phyloP scores from a whole-genome alignment of 2,797 vertebrate genomes.

The Ciconia nigra region DNA sequence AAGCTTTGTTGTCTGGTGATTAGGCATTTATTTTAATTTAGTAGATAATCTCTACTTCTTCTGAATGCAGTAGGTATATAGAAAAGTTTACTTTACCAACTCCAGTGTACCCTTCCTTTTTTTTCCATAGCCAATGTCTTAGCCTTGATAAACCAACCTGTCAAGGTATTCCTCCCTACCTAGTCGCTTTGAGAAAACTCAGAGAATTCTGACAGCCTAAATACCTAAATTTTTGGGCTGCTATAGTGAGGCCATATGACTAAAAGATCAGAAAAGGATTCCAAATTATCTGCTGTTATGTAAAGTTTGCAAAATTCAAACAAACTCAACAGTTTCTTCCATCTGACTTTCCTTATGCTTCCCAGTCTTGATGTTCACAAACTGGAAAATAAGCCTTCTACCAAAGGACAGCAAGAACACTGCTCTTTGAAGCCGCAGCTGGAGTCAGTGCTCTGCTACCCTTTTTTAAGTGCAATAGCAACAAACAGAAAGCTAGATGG shows the following conservation, averaged over 20 bases:
- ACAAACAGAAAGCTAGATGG: slow-evolving; percentile 46
- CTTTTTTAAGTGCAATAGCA: neutral
- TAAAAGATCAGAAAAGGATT: neutral
- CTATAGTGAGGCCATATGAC: neutral
- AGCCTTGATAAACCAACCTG: neutral
- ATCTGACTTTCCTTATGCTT: neutral
- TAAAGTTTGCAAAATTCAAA: neutral
- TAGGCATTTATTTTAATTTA: neutral
- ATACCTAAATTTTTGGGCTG: neutral
- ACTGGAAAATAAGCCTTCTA: neutral
- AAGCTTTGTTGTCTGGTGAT: neutral
- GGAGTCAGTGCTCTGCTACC: neutral
- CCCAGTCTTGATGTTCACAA: neutral
- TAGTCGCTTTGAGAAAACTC: neutral
- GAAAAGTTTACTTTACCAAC: neutral
- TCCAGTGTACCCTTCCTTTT: neutral
- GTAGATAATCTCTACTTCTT: neutral
- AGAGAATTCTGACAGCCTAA: neutral
- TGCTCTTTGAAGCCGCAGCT: neutral
- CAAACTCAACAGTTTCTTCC: neutral
- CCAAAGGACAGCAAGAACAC: neutral
- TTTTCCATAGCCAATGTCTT: neutral
- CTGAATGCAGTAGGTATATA: neutral
- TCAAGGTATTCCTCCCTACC: neutral
- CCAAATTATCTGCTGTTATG: neutral